These are phyloP conservation scores for Urocynchramus pylzowi DNA, from an alignment of 2,113 vertebrate genomes.

Conservation along the genomic window DNA sequence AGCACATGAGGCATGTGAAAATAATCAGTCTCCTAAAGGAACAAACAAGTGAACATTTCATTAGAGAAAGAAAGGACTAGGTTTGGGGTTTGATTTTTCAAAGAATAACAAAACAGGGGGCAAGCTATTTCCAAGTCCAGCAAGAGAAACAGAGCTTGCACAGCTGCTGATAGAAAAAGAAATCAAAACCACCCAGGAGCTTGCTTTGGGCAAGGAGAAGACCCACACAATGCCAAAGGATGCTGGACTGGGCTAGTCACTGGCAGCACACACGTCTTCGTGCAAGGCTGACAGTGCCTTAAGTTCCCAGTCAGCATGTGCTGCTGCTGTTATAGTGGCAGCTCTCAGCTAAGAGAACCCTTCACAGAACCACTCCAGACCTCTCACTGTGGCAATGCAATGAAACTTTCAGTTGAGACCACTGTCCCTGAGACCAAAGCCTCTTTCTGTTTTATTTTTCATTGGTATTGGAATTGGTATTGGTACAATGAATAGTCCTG, in stretches of 20 bases:
- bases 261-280: background rate
- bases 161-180: background rate
- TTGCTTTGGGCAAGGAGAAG: background rate
- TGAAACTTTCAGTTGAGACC: background rate
- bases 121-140: background rate
- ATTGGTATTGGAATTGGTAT: background rate
- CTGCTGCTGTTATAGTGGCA: background rate
- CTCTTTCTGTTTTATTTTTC: background rate
- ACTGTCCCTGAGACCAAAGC: background rate
- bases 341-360: accelerated
- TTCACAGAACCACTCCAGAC: too few species aligned
- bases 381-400: background rate
- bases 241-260: background rate
- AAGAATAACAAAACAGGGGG: background rate
- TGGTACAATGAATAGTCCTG: background rate
- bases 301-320: background rate
- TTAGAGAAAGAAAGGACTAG: background rate
- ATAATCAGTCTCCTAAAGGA: background rate
- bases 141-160: background rate
- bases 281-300: background rate
- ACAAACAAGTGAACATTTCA: background rate
- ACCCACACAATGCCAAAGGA: background rate
- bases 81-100: background rate
- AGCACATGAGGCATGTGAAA: background rate
- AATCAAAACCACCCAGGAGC: background rate